Percentiles rank a stretch among this genome's conserved stretches.
These are phyloP conservation scores for Sarcophaga carnaria DNA, from an alignment of 2,888 invertebrate species.

Conservation along the genomic window DNA sequence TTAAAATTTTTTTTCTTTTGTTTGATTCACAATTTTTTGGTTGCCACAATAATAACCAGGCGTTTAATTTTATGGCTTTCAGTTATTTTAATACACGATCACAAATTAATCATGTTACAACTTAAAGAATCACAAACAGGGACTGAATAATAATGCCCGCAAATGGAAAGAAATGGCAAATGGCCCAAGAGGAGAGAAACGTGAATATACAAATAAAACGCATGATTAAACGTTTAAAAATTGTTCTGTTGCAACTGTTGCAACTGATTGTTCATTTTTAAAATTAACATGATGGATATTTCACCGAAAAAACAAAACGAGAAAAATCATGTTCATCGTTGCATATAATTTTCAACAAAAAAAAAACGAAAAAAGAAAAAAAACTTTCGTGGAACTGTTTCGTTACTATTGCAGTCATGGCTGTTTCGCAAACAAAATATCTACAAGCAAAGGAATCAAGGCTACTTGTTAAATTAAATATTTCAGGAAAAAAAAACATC, in stretches of 20 bases:
- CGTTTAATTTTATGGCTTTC: slow-evolving; percentile 69
- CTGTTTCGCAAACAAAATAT: neutral
- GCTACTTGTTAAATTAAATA: neutral
- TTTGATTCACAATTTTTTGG: slow-evolving; percentile 9
- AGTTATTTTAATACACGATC: slow-evolving; percentile 70
- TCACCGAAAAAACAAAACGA: slow-evolving; percentile 7
- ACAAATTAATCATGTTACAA: slow-evolving; percentile 69
- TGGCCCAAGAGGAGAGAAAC: neutral
- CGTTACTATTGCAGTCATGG: neutral
- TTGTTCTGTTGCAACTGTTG: slow-evolving; percentile 10
- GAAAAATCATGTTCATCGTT: neutral
- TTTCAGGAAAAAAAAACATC: too few relatives aligned
- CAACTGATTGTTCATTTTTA: slow-evolving; percentile 50
- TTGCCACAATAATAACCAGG: slow-evolving; percentile 66
- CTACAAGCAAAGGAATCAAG: neutral
- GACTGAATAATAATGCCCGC: neutral
- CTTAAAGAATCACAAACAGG: slow-evolving; percentile 44
- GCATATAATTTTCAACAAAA: slow-evolving; percentile 29
- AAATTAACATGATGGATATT: slow-evolving; percentile 53
- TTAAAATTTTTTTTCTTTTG: neutral
- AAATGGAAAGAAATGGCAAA: neutral
- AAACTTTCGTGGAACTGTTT: slow-evolving; percentile 47
- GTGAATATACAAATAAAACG: slow-evolving; percentile 26
- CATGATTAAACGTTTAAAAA: slow-evolving; percentile 62
- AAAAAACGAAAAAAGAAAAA: neutral